Evolutionary conservation across 2,888 invertebrate species (phyloP), one percentile per base, ranked within the genome.

Genomic region (Teinopalpus imperialis): DNA sequence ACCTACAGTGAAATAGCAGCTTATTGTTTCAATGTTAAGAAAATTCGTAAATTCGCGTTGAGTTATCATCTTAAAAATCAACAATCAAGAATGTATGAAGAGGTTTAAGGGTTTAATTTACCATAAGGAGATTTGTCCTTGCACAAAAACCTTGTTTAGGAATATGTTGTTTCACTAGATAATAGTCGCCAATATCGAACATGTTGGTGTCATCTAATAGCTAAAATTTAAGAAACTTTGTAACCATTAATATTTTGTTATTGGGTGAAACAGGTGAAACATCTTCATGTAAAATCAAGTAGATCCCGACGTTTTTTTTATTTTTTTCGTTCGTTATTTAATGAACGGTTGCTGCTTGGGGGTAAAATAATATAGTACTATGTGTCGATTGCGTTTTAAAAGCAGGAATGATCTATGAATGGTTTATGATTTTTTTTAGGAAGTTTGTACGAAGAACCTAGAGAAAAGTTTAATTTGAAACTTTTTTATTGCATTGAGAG

Each of bases 331-430:
- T 39, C 37, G 45, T 41, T 46, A 41, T 40, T 40, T 50, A 52
- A 52, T 54, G 49, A 52, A 35, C 39, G 47, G 47, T 43, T 48
- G 46, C 47, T 42, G 27, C 29, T 32, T 49, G 49, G 52, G 50
- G 42, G 48, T 24, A 43, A 48, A 56, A 56, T 54, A 48, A 49
- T 49, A 26, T 6, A 16, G 43, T 35, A 23, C 26, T 42, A 26
- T 27, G 8, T 37, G 27, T 37, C 8, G 20, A 18, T 26, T 36
- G 13, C 18, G 50, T 52, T 52, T 57, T 57, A 51, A 31, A 29
- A 49, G 30, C 24, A 27, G 8, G 32, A 23, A 29, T 42, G 26
- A 42, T 43, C 21, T 35, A 13, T 27, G 35, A 13, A 21, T n/a
- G n/a, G n/a, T n/a, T n/a, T n/a, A 13, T 36, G 27, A 43, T 35